These are phyloP conservation scores for Psix sp. DNA, from an alignment of 1,140 invertebrate species.

Conservation along the genomic window DNA sequence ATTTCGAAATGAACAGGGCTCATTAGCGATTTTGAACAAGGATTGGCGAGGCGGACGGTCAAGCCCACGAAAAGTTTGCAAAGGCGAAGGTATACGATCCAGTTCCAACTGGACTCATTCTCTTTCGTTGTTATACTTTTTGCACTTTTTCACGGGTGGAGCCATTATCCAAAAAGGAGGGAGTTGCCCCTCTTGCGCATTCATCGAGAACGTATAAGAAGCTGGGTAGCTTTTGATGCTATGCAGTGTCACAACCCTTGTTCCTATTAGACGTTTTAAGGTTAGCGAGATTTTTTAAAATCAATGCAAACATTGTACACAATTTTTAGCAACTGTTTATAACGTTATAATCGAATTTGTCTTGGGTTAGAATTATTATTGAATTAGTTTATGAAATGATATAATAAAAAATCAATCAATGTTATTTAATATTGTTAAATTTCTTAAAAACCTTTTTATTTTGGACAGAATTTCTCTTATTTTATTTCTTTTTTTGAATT, in stretches of 20 bases:
- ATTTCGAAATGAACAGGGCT: no score
- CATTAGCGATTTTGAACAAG: constrained; percentile 53
- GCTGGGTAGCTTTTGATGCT: constrained; percentile 45
- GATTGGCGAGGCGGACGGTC: constrained; percentile 28
- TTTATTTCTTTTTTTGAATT: no score
- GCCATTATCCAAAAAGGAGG: constrained; percentile 58
- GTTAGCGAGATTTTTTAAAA: constrained; percentile 24
- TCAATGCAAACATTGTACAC: background rate
- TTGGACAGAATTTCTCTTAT: no score
- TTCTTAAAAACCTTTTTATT: background rate
- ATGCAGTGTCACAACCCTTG: constrained; percentile 67
- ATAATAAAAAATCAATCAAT: no score
- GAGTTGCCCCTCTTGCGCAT: constrained; percentile 58
- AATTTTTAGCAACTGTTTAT: no score
- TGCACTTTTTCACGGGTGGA: constrained; percentile 54
- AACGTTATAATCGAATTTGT: no score
- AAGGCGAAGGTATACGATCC: constrained; percentile 63
- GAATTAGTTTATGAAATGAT: no score
- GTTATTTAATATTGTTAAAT: background rate
- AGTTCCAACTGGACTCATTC: constrained; percentile 61
- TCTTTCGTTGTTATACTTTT: constrained; percentile 50
- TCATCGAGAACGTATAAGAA: constrained; percentile 65
- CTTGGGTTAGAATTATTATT: no score
- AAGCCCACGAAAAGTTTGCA: constrained; percentile 55
- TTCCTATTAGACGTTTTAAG: constrained; percentile 42